Conservation (phyloP, 2,113 vertebrate species). For the Zosterops lateralis region DNA sequence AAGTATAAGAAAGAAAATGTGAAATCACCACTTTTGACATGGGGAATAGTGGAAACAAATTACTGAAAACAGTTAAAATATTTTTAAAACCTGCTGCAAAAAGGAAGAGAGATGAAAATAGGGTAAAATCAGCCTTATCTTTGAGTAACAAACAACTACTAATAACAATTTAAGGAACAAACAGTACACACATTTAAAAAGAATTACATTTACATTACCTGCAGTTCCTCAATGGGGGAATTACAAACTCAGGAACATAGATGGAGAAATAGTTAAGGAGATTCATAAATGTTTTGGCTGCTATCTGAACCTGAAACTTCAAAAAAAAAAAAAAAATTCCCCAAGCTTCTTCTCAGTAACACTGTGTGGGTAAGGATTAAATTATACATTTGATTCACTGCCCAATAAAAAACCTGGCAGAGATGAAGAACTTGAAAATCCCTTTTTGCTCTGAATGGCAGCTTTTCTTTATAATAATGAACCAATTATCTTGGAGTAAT, state of each 20-base stretch:
- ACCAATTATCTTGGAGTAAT: neutral
- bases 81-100: neutral
- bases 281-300: neutral
- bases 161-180: neutral
- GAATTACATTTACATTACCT: neutral
- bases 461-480: neutral
- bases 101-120: neutral
- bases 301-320: neutral
- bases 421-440: neutral
- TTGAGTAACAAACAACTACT: neutral
- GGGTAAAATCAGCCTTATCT: neutral
- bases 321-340: neutral
- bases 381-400: slow-evolving; percentile 2
- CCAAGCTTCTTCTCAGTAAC: neutral
- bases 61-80: neutral
- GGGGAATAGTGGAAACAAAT: neutral
- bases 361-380: neutral
- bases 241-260: neutral
- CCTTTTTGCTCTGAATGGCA: neutral
- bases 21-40: neutral
- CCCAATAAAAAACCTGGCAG: neutral
- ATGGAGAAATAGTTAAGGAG: neutral
- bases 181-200: neutral
- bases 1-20: neutral
- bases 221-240: neutral